Conservation (phyloP, 2,888 invertebrate genomes). For the Andrena camellia region DNA sequence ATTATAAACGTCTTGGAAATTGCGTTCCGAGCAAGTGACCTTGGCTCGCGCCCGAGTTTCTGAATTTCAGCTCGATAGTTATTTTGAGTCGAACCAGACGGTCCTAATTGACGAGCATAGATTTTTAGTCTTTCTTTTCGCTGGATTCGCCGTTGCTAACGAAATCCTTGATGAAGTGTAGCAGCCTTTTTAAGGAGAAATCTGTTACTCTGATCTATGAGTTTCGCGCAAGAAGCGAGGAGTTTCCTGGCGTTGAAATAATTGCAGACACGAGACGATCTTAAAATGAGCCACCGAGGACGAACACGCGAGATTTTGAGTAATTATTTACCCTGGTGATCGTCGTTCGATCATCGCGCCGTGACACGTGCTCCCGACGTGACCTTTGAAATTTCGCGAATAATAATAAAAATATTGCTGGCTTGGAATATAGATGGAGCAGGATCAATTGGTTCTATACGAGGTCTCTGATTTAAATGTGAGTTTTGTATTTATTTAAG, state of each 20-base stretch:
- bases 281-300: too few relatives aligned
- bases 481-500: too few relatives aligned
- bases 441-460: background rate
- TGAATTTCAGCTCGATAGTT: conserved; percentile 20
- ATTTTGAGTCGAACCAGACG: conserved; percentile 12
- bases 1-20: conserved; percentile 29
- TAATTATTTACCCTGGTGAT: background rate
- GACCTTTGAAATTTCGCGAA: background rate
- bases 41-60: conserved; percentile 38
- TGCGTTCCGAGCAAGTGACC: conserved; percentile 23
- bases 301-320: background rate
- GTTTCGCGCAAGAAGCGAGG: background rate
- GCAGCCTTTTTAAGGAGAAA: background rate
- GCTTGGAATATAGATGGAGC: background rate
- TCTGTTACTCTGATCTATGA: background rate
- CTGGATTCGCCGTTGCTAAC: background rate
- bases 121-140: background rate
- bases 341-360: background rate
- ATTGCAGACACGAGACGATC: background rate
- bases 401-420: conserved; percentile 15
- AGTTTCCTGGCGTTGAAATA: background rate
- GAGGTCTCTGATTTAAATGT: too few relatives aligned
- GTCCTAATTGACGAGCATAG: conserved; percentile 24
- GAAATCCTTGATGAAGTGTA: background rate
- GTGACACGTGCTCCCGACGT: conserved; percentile 10